Evolutionary conservation across 2,113 vertebrate genomes (phyloP), one percentile per base, ranked within the genome.

Genomic region (Cygnus buccinator): DNA sequence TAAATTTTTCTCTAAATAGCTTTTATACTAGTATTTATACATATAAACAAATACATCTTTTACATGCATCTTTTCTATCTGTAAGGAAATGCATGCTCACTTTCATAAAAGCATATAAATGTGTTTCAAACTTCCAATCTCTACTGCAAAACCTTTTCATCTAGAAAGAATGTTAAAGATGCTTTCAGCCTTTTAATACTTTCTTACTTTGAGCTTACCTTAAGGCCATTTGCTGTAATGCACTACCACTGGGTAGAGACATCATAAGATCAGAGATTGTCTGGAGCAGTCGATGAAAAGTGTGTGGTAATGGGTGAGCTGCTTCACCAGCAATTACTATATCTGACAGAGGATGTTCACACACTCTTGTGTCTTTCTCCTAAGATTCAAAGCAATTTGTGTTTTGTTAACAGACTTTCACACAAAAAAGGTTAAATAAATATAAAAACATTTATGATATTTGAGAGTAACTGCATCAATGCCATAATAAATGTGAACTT

Each of bases 211-310:
- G 29, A 55, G 61, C 80, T 80, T 98, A 99, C 99, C 99, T 98
- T 29, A 99, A 98, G 46, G 99, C 99, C 99, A 99, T 99, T 94
- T 99, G 99, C 88, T 99, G 99, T 84, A 99, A 98, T 37, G 99
- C 99, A 95, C 99, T 99, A 65, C 99, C 99, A 93, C 99, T 98
- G 43, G 99, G 99, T 72, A 99, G 99, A 61, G 99, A 99, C 99
- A 99, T 99, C 99, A 99, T 99, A 46, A 99, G 99, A 91, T 99
- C 99, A n/a, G 99, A 99, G 97, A 99, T 99, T 43, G 99, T 99
- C 96, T 99, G 99, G 16, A 99, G 99, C 41, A 99, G 98, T 65
- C 99, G 99, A 94, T 99, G 99, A 84, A 99, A 99, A 18, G 99
- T 99, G 95, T 99, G 99, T 28, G 99, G 99, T 26, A 99, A 98